Base-by-base conservation (phyloP, 2,113 vertebrate genomes). In the Upupa epops region DNA sequence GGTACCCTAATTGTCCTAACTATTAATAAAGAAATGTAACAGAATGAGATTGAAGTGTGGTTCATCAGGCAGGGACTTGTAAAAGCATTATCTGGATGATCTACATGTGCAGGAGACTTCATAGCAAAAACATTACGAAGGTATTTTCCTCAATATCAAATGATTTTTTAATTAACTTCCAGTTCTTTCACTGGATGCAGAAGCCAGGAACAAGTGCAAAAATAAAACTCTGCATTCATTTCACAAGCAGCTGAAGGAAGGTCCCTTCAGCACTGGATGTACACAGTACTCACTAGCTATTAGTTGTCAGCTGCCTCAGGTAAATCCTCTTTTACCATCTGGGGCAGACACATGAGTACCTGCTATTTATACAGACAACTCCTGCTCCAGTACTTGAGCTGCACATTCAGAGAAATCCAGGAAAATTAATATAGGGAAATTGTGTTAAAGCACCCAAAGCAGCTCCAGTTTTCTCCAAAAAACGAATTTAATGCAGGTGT, bases 161-260 rank as follows among this genome's bases (percentile, higher is more conserved):
- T 6, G 19, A 29, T 54, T 58, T 46, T 82, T 77, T 84, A 8
- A 65, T 2, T 55, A 88, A 73, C 14, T 65, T 72, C 24, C 28
- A 12, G 16, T 80, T 73, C 21, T 79, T 90, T 65, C 32, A 68
- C 34, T 69, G 63, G n/a, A 34, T 45, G 79, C 22, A 88, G 49
- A 55, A 89, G 79, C 68, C 0, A 63, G 28, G 7, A 56, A 75
- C 16, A 74, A 48, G 17, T 32, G 58, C 52, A 84, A 51, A 89
- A 88, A 42, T 36, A 13, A 34, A 34, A 58, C 73, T 90, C 80
- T 63, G 90, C 82, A n/a, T 90, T 90, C 65, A 83, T 91, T 94
- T 87, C 66, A 82, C 84, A 89, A 89, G 72, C 89, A 83, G 63
- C 78, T 70, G 79, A 81, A 77, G 77, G 45, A 81, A 96, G 96